phyloP scores from a whole-genome alignment of 2,888 invertebrate species.

The Diadegma fenestrale region DNA sequence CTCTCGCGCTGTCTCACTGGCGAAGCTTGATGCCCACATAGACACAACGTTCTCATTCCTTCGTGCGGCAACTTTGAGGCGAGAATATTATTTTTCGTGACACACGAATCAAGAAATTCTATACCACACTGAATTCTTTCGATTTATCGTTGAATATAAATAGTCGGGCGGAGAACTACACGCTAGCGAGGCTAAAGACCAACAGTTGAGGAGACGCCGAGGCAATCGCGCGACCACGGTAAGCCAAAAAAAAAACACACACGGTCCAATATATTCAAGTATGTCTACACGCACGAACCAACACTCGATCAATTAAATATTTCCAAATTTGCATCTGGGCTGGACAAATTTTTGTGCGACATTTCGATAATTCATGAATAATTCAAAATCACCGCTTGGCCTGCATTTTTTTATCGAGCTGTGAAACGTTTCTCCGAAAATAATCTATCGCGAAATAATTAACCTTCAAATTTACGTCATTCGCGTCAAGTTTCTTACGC shows the following conservation, averaged over 20 bases:
- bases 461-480: conserved; percentile 3
- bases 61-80: neutral
- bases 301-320: conserved; percentile 32
- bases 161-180: neutral
- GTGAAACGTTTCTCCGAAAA: neutral
- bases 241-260: conserved; percentile 39
- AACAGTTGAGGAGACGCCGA: conserved; percentile 12
- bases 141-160: conserved; percentile 5
- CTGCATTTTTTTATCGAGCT: neutral
- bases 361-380: neutral
- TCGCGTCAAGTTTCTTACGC: neutral
- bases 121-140: neutral
- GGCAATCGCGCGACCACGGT: conserved; percentile 32
- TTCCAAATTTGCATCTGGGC: neutral
- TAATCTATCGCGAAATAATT: neutral
- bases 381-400: neutral
- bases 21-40: neutral
- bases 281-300: neutral
- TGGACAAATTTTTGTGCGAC: neutral
- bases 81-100: neutral
- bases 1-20: conserved; percentile 56
- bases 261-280: conserved; percentile 10
- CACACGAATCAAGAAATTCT: neutral
- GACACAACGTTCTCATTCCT: conserved; percentile 42
- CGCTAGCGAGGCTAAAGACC: neutral